Conservation (phyloP, 2,888 invertebrate genomes). For the Zaprionus bogoriensis region DNA sequence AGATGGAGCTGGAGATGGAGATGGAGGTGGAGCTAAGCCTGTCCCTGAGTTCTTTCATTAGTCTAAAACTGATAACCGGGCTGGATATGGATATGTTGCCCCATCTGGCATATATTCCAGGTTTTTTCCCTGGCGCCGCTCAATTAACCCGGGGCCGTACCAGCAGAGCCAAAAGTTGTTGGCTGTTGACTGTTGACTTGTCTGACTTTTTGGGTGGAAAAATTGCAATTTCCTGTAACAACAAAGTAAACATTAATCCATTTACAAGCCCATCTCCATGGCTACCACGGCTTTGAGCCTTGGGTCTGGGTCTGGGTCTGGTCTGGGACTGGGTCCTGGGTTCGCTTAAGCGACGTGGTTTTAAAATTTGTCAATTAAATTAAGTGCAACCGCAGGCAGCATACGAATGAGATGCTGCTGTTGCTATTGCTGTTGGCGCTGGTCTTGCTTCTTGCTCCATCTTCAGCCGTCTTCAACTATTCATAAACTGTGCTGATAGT, state of each 20-base stretch:
- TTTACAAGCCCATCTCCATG: slow-evolving; percentile 57
- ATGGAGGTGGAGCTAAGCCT: slow-evolving; percentile 12
- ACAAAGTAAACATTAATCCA: slow-evolving; percentile 80
- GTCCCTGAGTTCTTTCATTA: slow-evolving; percentile 62
- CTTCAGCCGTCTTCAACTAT: slow-evolving; percentile 60
- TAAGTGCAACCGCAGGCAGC: slow-evolving; percentile 82
- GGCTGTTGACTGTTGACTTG: too few species aligned
- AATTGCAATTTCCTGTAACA: slow-evolving; percentile 78
- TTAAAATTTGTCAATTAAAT: slow-evolving; percentile 82
- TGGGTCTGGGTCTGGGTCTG: slow-evolving; percentile 1
- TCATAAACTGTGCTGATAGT: slow-evolving; percentile 76
- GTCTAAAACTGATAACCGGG: slow-evolving; percentile 59
- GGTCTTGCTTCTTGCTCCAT: slow-evolving; percentile 3
- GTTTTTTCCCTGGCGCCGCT: slow-evolving; percentile 43
- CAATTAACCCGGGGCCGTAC: slow-evolving; percentile 76
- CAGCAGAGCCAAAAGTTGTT: slow-evolving; percentile 65
- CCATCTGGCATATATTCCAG: slow-evolving; percentile 2
- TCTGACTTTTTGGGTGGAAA: slow-evolving; percentile 76
- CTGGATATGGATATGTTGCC: slow-evolving; percentile 5
- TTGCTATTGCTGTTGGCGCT: slow-evolving; percentile 4
- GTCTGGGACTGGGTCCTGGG: slow-evolving; percentile 7
- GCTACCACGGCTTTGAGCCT: slow-evolving; percentile 26
- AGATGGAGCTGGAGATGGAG: too few species aligned
- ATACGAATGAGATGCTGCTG: slow-evolving; percentile 64
- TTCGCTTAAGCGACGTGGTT: slow-evolving; percentile 72